Base-by-base conservation (phyloP, 2,888 invertebrate genomes). In the Cataglyphis livida region DNA sequence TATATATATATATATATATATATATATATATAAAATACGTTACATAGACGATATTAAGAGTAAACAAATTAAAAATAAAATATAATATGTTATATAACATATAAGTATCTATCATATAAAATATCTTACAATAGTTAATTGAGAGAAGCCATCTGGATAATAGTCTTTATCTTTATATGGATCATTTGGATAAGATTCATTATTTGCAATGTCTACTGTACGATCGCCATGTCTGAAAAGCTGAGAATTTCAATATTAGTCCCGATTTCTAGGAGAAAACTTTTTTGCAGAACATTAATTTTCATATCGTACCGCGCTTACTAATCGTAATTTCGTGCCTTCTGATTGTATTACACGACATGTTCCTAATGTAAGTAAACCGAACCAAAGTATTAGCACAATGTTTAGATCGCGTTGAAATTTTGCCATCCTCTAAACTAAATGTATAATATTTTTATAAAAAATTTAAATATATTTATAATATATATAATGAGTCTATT, bases 161-260 rank as follows among this genome's bases (percentile, higher is more conserved):
- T 82, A 86, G 5, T 21, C 59, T 1, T 15, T 4, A 65, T 66
- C 32, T 2, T 1, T 2, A 32, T 87, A 32, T 5, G 68, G 82
- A 48, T 88, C 88, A 38, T 75, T 85, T 18, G 88, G 87, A 57
- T 84, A 85, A 9, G 28, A 32, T 84, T 84, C 85, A 0, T 18
- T 15, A 0, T n/a, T 7, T 15, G 41, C 25, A 0, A 2, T 74
- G 7, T 57, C 82, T 38, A 81, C 51, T 38, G 81, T 59, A 12
- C 88, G 84, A 91, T 97, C 97, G 5, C 97, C 97, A 92, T 97
- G 97, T 65, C 97, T 95, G 92, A 96, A 97, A 51, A 97, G 92
- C 96, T 97, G 93, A 12, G 93, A 90, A 54, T 54, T 76, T n/a
- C 6, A 92, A 89, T 71, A 21, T 51, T 28, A 48, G 6, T 44